These are phyloP conservation scores for Calameuta pallipes DNA, from an alignment of 2,888 invertebrate genomes.

Conservation along the genomic window DNA sequence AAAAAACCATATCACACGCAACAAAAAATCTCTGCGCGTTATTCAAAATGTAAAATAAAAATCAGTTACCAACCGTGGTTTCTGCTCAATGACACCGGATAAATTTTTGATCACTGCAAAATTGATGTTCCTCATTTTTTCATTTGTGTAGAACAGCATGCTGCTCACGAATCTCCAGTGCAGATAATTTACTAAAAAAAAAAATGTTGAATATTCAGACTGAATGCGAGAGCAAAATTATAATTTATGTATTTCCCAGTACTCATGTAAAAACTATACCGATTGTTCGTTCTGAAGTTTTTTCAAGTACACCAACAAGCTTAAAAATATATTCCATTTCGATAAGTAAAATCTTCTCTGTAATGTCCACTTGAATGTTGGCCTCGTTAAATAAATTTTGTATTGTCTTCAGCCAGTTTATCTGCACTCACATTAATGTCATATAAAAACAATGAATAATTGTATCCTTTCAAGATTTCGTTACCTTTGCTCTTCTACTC, in stretches of 20 bases:
- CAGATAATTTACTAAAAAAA: slow-evolving; percentile 56
- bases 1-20: too few relatives aligned
- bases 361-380: slow-evolving; percentile 27
- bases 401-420: slow-evolving; percentile 40
- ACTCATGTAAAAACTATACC: slow-evolving; percentile 27
- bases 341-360: slow-evolving; percentile 40
- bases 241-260: not conserved
- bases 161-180: slow-evolving; percentile 52
- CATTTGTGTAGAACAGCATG: slow-evolving; percentile 21
- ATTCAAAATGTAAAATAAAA: not conserved
- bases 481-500: slow-evolving; percentile 8
- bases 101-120: slow-evolving; percentile 31
- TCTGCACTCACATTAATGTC: slow-evolving; percentile 20
- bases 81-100: slow-evolving; percentile 29
- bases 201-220: not conserved
- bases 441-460: not conserved
- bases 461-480: not conserved
- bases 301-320: slow-evolving; percentile 35
- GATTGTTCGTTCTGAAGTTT: slow-evolving; percentile 34
- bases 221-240: not conserved
- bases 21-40: too few relatives aligned
- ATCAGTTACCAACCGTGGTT: slow-evolving; percentile 23
- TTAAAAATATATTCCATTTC: slow-evolving; percentile 41
- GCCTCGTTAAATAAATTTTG: slow-evolving; percentile 34
- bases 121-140: slow-evolving; percentile 30